Conservation (phyloP, 2,797 vertebrate genomes). For the Parotocinclus haroldoi region DNA sequence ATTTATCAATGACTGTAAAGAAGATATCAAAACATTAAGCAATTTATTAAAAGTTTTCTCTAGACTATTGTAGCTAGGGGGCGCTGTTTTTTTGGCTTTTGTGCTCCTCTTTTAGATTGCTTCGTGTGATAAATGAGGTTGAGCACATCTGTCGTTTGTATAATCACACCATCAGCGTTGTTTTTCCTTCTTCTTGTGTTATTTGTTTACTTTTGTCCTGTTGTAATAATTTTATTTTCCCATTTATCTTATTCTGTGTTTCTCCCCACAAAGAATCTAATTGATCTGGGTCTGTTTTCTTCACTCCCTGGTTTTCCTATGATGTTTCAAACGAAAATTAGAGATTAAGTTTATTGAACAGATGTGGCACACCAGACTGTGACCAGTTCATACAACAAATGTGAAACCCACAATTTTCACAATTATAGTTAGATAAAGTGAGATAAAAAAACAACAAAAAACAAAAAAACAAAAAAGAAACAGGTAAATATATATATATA, state of each 20-base stretch:
- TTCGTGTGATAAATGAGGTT: slow-evolving; percentile 2
- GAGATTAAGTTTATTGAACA: too few relatives aligned
- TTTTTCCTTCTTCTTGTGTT: slow-evolving; percentile 6
- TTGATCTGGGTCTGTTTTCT: slow-evolving; percentile 2
- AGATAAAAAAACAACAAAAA: too few relatives aligned
- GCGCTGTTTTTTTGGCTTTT: slow-evolving; percentile 3
- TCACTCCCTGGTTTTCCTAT: too few relatives aligned
- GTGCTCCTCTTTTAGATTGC: background rate
- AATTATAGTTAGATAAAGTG: too few relatives aligned
- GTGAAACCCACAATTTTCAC: too few relatives aligned
- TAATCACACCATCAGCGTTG: slow-evolving; percentile 28
- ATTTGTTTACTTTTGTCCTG: slow-evolving; percentile 4
- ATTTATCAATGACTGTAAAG: too few relatives aligned
- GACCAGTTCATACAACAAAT: too few relatives aligned
- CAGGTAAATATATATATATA: too few relatives aligned
- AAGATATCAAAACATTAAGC: too few relatives aligned
- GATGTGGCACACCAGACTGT: too few relatives aligned
- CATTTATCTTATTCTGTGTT: slow-evolving; percentile 14
- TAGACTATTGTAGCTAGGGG: slow-evolving; percentile 31
- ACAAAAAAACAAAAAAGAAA: too few relatives aligned
- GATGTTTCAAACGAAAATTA: background rate
- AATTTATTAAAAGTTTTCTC: too few relatives aligned
- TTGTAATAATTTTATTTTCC: slow-evolving; percentile 19
- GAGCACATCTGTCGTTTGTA: slow-evolving; percentile 31
- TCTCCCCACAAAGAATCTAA: slow-evolving; percentile 15